phyloP scores from a whole-genome alignment of 2,113 vertebrate species.

The Syrmaticus mikado region DNA sequence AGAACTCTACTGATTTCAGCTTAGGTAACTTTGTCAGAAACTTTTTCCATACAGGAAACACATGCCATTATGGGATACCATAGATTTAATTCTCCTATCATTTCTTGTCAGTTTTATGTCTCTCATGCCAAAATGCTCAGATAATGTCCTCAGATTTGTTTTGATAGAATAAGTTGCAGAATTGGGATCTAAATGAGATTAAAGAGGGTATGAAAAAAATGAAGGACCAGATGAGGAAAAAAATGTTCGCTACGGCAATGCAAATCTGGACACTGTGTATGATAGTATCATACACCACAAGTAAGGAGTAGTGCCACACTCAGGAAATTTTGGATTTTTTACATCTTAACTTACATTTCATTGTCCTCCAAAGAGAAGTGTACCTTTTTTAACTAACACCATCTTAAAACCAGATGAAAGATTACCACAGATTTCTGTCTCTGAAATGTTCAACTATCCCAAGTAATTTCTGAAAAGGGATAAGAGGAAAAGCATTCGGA shows the following conservation, averaged over 20 bases:
- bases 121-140: not conserved
- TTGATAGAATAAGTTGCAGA: not conserved
- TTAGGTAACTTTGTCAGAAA: conserved; percentile 18
- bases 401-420: not conserved
- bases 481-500: not conserved
- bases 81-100: not conserved
- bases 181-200: not conserved
- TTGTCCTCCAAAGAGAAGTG: not conserved
- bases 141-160: conserved; percentile 16
- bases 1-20: conserved; percentile 23
- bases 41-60: not conserved
- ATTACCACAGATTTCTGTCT: not conserved
- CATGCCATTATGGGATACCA: not conserved
- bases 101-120: not conserved
- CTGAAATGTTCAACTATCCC: not conserved
- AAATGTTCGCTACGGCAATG: not conserved
- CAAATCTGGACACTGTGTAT: not conserved
- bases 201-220: not conserved
- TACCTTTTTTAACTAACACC: not conserved
- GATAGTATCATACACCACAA: not conserved
- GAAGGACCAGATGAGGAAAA: not conserved
- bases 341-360: not conserved
- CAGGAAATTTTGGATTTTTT: not conserved
- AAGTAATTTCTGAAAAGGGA: not conserved
- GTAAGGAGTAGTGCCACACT: not conserved